Percentiles rank a stretch among this genome's conserved stretches.
Evolutionary conservation across 2,797 vertebrate genomes (phyloP).

Genomic region (Sebastolobus altivelis): DNA sequence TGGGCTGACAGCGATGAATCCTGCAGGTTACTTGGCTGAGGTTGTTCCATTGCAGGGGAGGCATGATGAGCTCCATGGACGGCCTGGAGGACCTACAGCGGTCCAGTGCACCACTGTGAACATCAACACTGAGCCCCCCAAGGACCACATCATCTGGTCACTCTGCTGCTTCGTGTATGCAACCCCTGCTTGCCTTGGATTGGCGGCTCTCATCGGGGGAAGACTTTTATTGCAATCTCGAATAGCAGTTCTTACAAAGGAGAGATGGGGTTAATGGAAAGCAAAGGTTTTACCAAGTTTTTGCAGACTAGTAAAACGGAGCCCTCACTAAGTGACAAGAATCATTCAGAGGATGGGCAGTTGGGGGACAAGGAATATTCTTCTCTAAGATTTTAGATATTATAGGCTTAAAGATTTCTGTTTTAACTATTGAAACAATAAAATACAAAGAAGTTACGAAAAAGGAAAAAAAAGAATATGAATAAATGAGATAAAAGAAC

Average conservation of each 20-base stretch:
- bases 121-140: neutral
- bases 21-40: accelerated
- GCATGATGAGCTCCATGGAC: neutral
- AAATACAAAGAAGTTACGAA: neutral
- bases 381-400: neutral
- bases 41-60: neutral
- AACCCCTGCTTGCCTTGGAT: conserved; percentile 51
- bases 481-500: neutral
- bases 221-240: neutral
- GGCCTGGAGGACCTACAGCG: neutral
- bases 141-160: conserved; percentile 66
- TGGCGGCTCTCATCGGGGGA: conserved; percentile 39
- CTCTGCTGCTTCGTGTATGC: neutral
- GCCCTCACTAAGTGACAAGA: neutral
- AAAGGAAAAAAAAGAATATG: neutral
- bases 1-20: conserved; percentile 2
- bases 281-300: too few species aligned
- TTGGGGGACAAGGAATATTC: too few species aligned
- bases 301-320: neutral
- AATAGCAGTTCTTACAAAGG: neutral
- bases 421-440: neutral
- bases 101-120: conserved; percentile 26
- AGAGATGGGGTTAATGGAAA: too few species aligned
- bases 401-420: neutral
- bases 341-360: neutral